Evolutionary conservation across 1,140 invertebrate genomes (phyloP), one percentile per base, ranked within the genome.

Genomic region (Scaptomyza pallida): DNA sequence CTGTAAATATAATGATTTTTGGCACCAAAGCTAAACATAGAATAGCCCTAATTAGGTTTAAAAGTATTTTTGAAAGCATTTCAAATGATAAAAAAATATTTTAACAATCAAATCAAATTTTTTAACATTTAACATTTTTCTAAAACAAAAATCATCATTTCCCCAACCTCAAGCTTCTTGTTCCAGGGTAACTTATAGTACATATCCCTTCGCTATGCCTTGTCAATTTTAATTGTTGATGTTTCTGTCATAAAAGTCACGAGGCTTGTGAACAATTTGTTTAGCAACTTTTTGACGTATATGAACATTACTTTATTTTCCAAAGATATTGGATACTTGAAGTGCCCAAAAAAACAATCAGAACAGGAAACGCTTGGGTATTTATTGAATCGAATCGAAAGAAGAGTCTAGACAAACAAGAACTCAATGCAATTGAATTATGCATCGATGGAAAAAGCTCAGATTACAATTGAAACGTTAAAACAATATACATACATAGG

Each of bases 181-280:
- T 12, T 37, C n/a, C 33, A 37, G 33, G 33, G 33, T n/a, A 37
- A 12, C 33, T n/a, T 5, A 0, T 37, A 30, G 33, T 37, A 2
- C 33, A n/a, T 62, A 44, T 40, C 21, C 5, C n/a, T 21, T 17
- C 21, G 26, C 26, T 30, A 19, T 64, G 54, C 43, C 64, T 64
- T 70, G 47, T 47, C 45, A n/a, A 37, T 71, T 37, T 40, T 74
- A n/a, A 33, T 64, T 59, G 16, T 35, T 30, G n/a, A 79, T 54
- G 70, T 65, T 65, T 65, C 71, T 80, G 76, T 79, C 76, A 79
- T 65, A 71, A 79, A 61, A 79, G 77, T 79, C 77, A 79, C 77
- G 77, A 65, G 77, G 76, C 26, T 30, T 30, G 6, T 30, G 26
- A 30, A 30, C 26, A 35, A 4, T n/a, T 37, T 37, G n/a, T 37